Percentiles rank a stretch among this genome's conserved stretches.
These are phyloP conservation scores for Tenebrio molitor DNA, from an alignment of 1,140 invertebrate genomes.

Conservation along the genomic window DNA sequence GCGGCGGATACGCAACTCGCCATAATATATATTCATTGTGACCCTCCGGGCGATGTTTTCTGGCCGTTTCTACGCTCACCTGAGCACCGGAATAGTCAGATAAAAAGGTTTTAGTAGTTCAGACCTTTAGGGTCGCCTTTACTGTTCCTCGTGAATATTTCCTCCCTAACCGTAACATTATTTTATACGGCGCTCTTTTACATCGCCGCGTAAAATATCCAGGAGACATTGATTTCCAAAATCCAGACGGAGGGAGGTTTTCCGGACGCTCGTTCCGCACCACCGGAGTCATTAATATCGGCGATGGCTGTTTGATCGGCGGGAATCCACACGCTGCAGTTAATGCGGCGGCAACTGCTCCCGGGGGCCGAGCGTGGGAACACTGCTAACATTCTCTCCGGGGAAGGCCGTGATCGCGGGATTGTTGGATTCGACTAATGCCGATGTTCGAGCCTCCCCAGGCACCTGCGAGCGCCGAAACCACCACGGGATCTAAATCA, in stretches of 20 bases:
- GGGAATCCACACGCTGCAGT: constrained; percentile 47
- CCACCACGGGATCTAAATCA: too few relatives aligned
- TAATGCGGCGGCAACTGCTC: constrained; percentile 50
- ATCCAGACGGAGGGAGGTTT: too few relatives aligned
- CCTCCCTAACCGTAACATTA: constrained; percentile 47
- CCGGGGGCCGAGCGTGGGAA: constrained; percentile 50
- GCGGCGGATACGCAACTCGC: constrained; percentile 12
- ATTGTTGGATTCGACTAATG: constrained; percentile 14
- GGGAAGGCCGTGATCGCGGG: constrained; percentile 43
- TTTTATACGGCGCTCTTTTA: constrained; percentile 48
- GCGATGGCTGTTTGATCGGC: constrained; percentile 48
- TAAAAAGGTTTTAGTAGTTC: constrained; percentile 60
- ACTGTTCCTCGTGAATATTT: constrained; percentile 51
- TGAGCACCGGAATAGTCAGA: constrained; percentile 56
- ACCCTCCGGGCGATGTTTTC: constrained; percentile 57
- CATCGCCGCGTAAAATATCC: background rate
- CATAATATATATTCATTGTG: constrained; percentile 60
- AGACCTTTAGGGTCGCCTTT: constrained; percentile 55
- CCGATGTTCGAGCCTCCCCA: background rate
- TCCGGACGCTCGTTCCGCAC: too few relatives aligned
- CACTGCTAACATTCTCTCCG: constrained; percentile 47
- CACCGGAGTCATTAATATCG: constrained; percentile 41
- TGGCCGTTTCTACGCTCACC: constrained; percentile 59
- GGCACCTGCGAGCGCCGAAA: too few relatives aligned
- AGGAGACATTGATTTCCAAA: constrained; percentile 6